phyloP scores from a whole-genome alignment of 1,140 invertebrate genomes.

The Calycopis cecrops region DNA sequence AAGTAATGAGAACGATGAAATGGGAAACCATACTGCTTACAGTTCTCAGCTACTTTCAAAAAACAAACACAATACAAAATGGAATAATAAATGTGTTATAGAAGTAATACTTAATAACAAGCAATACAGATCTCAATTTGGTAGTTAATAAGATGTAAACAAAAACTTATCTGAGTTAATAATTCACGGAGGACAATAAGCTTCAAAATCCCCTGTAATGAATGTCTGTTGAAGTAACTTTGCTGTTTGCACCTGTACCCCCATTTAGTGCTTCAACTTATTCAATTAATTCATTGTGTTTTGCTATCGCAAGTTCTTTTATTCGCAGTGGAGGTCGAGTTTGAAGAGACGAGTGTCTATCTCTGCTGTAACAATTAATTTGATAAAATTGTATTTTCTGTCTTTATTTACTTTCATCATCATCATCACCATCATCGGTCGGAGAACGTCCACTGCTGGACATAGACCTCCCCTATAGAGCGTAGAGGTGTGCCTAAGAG shows the following conservation, averaged over 20 bases:
- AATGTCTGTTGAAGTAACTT: constrained; percentile 21
- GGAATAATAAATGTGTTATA: no score
- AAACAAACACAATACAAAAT: no score
- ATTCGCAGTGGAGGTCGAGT: not conserved
- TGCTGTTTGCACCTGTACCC: constrained; percentile 18
- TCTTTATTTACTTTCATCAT: not conserved
- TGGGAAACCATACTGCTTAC: no score
- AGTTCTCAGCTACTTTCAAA: no score
- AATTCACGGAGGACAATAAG: constrained; percentile 21
- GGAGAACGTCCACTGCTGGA: no score
- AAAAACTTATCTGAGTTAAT: constrained; percentile 20
- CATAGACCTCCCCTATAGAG: no score
- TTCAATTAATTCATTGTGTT: constrained; percentile 6
- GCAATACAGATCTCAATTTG: constrained; percentile 17
- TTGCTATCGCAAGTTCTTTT: not conserved
- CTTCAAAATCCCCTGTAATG: constrained; percentile 20
- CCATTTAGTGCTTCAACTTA: not conserved
- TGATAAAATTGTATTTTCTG: no score
- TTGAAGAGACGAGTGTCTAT: no score
- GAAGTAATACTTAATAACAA: no score
- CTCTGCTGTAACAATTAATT: not conserved
- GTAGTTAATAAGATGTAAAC: constrained; percentile 21
- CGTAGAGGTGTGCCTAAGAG: no score
- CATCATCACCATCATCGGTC: no score
- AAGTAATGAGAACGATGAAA: no score